These are phyloP conservation scores for Poeciliopsis occidentalis DNA, from an alignment of 2,113 vertebrate species.

Conservation along the genomic window DNA sequence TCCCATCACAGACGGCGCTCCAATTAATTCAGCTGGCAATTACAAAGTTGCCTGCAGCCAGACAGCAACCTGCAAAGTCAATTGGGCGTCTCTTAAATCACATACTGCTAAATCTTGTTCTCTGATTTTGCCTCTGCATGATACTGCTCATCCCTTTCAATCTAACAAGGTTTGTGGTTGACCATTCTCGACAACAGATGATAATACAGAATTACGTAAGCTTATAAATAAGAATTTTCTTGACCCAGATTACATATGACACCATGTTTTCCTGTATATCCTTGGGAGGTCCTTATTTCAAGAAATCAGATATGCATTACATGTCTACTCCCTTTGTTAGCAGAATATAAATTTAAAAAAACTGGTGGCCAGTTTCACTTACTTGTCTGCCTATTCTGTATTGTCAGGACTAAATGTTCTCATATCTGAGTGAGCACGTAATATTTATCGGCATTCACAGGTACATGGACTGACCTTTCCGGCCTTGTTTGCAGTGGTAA, in stretches of 20 bases:
- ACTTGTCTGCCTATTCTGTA: slow-evolving; percentile 11
- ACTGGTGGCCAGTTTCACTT: not conserved
- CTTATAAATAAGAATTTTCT: slow-evolving; percentile 12
- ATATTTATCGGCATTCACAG: slow-evolving; percentile 68
- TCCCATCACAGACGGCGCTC: slow-evolving; percentile 51
- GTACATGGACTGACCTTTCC: slow-evolving; percentile 70
- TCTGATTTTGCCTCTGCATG: slow-evolving; percentile 19
- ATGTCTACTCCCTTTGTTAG: not conserved
- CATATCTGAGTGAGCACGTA: slow-evolving; percentile 35
- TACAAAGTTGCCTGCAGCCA: slow-evolving; percentile 46
- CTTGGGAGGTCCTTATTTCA: not conserved
- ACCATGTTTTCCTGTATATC: slow-evolving; percentile 16
- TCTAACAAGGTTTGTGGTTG: slow-evolving; percentile 26
- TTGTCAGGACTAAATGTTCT: slow-evolving; percentile 42
- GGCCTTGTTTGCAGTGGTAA: slow-evolving; percentile 63
- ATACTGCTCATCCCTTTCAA: slow-evolving; percentile 31
- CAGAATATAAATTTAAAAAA: not conserved
- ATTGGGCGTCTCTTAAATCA: slow-evolving; percentile 11
- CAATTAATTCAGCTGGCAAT: slow-evolving; percentile 65
- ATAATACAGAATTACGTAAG: slow-evolving; percentile 39
- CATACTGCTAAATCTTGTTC: not conserved
- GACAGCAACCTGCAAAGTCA: slow-evolving; percentile 31
- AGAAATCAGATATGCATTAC: slow-evolving; percentile 11
- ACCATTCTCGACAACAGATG: slow-evolving; percentile 30
- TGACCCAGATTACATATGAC: slow-evolving; percentile 40